A percentile compares a stretch with the other conserved stretches of the same genome.
Conservation (phyloP, 2,888 invertebrate species). For the Tuberolachnus salignus region DNA sequence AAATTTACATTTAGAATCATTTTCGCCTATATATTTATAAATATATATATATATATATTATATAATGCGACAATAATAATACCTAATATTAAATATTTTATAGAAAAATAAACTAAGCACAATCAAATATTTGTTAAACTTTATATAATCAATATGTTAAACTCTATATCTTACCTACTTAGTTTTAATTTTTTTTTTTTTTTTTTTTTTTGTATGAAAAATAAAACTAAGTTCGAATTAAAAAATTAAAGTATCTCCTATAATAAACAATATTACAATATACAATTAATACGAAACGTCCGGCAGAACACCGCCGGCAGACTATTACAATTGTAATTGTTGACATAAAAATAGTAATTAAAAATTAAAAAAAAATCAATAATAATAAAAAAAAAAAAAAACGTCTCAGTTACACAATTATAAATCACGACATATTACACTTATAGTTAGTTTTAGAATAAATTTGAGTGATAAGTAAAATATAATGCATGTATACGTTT, state of each 20-base stretch:
- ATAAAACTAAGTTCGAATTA: constrained; percentile 45
- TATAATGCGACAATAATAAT: constrained; percentile 39
- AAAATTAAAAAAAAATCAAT: not conserved
- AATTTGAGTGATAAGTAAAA: not conserved
- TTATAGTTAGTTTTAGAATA: constrained; percentile 40
- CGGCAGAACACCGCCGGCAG: constrained; percentile 4
- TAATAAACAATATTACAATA: constrained; percentile 19
- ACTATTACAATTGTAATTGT: constrained; percentile 27
- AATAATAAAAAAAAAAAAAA: too few species aligned
- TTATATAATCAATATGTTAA: constrained; percentile 32
- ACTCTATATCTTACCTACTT: constrained; percentile 15
- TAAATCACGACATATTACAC: not conserved
- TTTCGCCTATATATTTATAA: too few species aligned
- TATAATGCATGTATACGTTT: not conserved
- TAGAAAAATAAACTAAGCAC: constrained; percentile 57
- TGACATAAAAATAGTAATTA: constrained; percentile 23
- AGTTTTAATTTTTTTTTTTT: constrained; percentile 41
- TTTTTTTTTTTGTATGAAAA: too few species aligned
- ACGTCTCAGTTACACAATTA: constrained; percentile 12
- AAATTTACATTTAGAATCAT: constrained; percentile 43
- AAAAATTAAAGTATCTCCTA: constrained; percentile 47
- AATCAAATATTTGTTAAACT: constrained; percentile 52
- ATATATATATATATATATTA: too few species aligned
- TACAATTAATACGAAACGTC: constrained; percentile 24
- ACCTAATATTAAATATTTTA: constrained; percentile 40